These are phyloP conservation scores for Esox lucius DNA, from an alignment of 2,797 vertebrate species.

Conservation along the genomic window DNA sequence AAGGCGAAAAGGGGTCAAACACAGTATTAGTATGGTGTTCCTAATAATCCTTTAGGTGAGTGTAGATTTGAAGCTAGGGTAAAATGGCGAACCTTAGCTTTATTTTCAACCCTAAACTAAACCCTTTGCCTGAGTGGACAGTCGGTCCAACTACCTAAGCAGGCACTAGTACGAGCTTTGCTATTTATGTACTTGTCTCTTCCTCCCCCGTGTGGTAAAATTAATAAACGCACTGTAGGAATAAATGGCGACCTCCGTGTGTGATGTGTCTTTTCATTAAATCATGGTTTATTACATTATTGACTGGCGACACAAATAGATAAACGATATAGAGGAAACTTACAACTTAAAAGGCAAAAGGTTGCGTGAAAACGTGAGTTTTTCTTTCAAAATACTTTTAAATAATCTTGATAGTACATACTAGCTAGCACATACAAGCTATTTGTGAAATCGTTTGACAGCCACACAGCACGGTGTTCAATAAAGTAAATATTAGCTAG, in stretches of 20 bases:
- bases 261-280: background rate
- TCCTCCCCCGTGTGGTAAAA: constrained; percentile 37
- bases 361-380: constrained; percentile 5
- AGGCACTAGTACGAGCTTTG: background rate
- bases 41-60: too few species aligned
- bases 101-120: background rate
- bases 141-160: background rate
- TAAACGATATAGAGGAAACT: background rate
- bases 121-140: background rate
- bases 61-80: background rate
- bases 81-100: background rate
- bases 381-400: background rate
- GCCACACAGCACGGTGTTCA: background rate
- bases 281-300: background rate
- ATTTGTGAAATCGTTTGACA: background rate
- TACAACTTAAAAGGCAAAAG: background rate
- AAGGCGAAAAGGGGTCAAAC: too few species aligned
- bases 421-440: background rate
- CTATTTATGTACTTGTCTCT: background rate
- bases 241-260: constrained; percentile 56
- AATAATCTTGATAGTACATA: background rate
- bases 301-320: background rate
- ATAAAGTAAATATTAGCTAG: background rate
- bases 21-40: too few species aligned
- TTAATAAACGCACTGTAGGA: background rate